Percentiles rank a stretch among this genome's conserved stretches.
phyloP scores from a whole-genome alignment of 2,797 vertebrate genomes.

The Craterocephalus amniculus region DNA sequence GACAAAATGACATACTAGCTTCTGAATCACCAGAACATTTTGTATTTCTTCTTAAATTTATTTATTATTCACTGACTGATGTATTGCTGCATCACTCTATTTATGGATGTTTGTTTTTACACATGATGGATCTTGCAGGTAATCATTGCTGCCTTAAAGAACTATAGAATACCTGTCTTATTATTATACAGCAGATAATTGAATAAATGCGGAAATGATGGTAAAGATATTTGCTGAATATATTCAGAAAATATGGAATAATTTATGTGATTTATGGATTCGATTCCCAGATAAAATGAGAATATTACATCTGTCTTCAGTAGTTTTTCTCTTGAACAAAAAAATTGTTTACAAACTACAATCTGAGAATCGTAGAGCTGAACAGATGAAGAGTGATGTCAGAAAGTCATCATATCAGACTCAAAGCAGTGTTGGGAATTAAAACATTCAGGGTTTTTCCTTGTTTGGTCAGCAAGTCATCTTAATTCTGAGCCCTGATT shows the following conservation, averaged over 20 bases:
- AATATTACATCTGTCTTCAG: not conserved
- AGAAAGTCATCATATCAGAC: not conserved
- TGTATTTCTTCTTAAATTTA: not conserved
- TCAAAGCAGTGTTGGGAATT: not conserved
- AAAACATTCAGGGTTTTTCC: not conserved
- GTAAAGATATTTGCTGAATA: no score
- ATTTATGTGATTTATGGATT: no score
- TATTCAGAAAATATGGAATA: not conserved
- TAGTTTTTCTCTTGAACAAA: not conserved
- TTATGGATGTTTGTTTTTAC: not conserved
- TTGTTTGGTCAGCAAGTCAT: slow-evolving; percentile 29
- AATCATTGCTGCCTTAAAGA: not conserved
- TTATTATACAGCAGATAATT: not conserved
- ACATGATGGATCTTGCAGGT: not conserved
- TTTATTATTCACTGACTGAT: not conserved
- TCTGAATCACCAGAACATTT: no score
- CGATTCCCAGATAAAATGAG: not conserved
- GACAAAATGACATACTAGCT: no score
- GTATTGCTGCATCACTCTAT: not conserved
- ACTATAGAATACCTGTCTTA: not conserved
- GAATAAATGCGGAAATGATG: no score
- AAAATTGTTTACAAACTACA: not conserved
- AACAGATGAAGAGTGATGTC: not conserved
- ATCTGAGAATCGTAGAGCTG: not conserved
- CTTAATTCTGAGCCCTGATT: slow-evolving; percentile 2